Evolutionary conservation across 2,113 vertebrate genomes (phyloP), one percentile per base, ranked within the genome.

Genomic region (Nematolebias whitei): DNA sequence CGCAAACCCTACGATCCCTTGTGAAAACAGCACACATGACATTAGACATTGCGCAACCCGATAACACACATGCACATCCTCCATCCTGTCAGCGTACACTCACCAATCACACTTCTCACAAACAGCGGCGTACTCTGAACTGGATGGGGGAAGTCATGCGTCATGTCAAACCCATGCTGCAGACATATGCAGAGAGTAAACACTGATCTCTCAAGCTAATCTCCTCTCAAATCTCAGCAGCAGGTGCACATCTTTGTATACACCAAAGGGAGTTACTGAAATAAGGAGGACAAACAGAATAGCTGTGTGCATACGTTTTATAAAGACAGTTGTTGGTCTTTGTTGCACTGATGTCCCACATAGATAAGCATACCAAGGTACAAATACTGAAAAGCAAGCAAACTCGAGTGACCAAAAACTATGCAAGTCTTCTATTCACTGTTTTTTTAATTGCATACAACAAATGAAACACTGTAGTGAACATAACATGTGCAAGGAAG

Each of bases 231-330:
- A 49, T 74, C 66, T 29, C 23, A 13, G 26, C 43, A 7, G 57
- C 44, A 14, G 18, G 48, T 47, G 50, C 63, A 57, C 71, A 78
- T 81, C 71, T 59, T 79, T 85, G 74, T 29, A 59, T 26, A 54
- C 61, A 32, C 11, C 18, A 3, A 41, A 67, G 84, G 82, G 87
- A 83, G 76, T 82, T 79, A 39, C 19, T 18, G 68, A 68, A 74
- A 78, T 35, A 53, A 63, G 51, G 67, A 50, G 18, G 57, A 71
- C 51, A 35, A 35, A 35, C 32, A 52, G 45, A 68, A 51, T 44
- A 14, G 58, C 38, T 43, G 24, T 44, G 58, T 48, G 67, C 54
- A 35, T 53, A 66, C 60, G 43, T 55, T 45, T 41, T 35, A 26
- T 9, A 20, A 12, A 12, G 32, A 19, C 49, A 40, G 18, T 35